Conservation (phyloP, 1,140 invertebrate species). For the Whitmania pigra region DNA sequence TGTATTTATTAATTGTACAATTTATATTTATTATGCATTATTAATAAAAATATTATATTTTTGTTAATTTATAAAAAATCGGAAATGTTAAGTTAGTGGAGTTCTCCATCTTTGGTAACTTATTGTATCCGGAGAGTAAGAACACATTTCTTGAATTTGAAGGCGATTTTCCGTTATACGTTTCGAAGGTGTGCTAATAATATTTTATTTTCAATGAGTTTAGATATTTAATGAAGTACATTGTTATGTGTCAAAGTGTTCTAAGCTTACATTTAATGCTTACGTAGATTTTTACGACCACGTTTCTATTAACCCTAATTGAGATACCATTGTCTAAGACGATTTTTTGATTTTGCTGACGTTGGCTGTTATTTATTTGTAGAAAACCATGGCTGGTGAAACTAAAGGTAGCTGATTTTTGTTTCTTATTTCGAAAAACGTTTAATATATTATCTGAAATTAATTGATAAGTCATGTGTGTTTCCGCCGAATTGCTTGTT, state of each 20-base stretch:
- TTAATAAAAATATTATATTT: neutral
- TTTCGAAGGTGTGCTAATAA: neutral
- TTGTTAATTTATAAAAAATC: neutral
- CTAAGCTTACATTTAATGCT: neutral
- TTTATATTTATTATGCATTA: too few species aligned
- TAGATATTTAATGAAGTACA: neutral
- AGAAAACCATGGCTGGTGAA: too few species aligned
- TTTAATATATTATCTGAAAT: too few species aligned
- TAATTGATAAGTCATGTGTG: too few species aligned
- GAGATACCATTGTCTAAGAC: too few species aligned
- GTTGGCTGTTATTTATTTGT: too few species aligned
- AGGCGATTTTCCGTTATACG: conserved; percentile 2
- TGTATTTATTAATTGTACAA: too few species aligned
- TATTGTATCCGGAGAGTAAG: conserved; percentile 4
- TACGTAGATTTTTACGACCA: neutral
- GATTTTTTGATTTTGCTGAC: too few species aligned
- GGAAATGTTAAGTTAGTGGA: too few species aligned
- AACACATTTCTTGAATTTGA: conserved; percentile 5
- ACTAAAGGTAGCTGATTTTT: too few species aligned
- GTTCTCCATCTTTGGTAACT: conserved; percentile 1
- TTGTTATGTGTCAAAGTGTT: neutral
- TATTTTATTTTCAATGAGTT: neutral
- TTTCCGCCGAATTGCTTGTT: too few species aligned
- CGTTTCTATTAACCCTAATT: neutral
- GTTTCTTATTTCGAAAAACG: too few species aligned